Conservation (phyloP, 2,888 invertebrate species). For the Coenonympha glycerion region DNA sequence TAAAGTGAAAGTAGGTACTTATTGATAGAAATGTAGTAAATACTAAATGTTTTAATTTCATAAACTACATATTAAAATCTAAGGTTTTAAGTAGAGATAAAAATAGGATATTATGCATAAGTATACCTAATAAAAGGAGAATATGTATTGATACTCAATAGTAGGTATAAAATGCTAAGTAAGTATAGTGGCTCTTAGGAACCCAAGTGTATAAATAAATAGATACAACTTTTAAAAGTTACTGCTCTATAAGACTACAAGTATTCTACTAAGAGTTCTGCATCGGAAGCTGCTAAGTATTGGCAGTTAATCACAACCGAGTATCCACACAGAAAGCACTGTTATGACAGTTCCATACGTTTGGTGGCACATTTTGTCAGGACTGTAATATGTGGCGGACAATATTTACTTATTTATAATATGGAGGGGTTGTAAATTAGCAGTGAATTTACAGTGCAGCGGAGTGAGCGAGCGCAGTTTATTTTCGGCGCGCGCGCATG, state of each 20-base stretch:
- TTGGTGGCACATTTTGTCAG: constrained; percentile 66
- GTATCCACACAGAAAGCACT: constrained; percentile 48
- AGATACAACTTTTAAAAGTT: no score
- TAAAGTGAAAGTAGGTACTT: background rate
- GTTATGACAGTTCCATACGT: constrained; percentile 67
- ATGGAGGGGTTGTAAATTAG: constrained; percentile 74
- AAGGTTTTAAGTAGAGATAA: no score
- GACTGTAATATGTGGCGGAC: constrained; percentile 54
- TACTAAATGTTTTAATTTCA: no score
- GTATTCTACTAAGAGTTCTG: no score
- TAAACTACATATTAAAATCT: no score
- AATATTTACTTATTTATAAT: constrained; percentile 75
- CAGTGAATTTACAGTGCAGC: constrained; percentile 68
- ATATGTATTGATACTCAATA: no score
- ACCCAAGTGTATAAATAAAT: no score
- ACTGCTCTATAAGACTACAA: no score
- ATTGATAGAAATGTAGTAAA: background rate
- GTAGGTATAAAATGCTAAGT: no score
- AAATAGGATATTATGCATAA: no score
- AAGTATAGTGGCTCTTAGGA: no score
- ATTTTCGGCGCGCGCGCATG: constrained; percentile 66
- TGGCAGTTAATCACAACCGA: constrained; percentile 46
- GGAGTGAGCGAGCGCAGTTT: constrained; percentile 63
- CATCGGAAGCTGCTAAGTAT: constrained; percentile 5
- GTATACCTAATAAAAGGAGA: no score